Conservation (phyloP, 2,888 invertebrate genomes). For the Acleris laterana region DNA sequence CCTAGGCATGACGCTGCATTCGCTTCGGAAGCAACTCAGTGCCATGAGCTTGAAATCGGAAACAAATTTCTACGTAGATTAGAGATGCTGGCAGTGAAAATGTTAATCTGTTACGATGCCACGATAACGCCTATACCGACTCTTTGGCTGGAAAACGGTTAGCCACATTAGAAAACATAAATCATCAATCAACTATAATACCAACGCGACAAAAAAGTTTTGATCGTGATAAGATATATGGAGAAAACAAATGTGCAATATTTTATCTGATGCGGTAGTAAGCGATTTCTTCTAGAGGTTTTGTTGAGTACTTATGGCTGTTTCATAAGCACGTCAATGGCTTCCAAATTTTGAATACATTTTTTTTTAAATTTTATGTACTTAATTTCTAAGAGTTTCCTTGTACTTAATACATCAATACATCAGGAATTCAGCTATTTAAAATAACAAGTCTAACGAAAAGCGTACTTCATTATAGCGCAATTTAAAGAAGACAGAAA, state of each 20-base stretch:
- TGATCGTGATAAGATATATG: neutral
- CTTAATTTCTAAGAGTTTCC: too few relatives aligned
- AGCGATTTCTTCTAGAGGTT: too few relatives aligned
- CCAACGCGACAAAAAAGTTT: constrained; percentile 1
- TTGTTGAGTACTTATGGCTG: too few relatives aligned
- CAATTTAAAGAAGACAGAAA: constrained; percentile 41
- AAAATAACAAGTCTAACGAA: neutral
- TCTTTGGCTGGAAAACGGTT: constrained; percentile 37
- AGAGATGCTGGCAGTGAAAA: too few relatives aligned
- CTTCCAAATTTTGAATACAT: too few relatives aligned
- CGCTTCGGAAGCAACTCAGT: constrained; percentile 55
- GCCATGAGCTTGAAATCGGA: too few relatives aligned
- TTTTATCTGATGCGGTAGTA: too few relatives aligned
- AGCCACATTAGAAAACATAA: constrained; percentile 13
- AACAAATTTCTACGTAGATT: too few relatives aligned
- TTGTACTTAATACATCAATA: too few relatives aligned
- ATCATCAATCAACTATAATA: constrained; percentile 15
- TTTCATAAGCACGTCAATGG: too few relatives aligned
- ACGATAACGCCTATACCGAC: constrained; percentile 72
- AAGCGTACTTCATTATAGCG: constrained; percentile 33
- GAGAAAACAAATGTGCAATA: neutral
- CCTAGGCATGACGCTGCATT: constrained; percentile 77
- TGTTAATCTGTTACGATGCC: constrained; percentile 72
- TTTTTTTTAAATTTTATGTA: too few relatives aligned
- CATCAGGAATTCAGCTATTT: too few relatives aligned